Conservation (phyloP, 2,797 vertebrate genomes). For the Carcharodon carcharias region DNA sequence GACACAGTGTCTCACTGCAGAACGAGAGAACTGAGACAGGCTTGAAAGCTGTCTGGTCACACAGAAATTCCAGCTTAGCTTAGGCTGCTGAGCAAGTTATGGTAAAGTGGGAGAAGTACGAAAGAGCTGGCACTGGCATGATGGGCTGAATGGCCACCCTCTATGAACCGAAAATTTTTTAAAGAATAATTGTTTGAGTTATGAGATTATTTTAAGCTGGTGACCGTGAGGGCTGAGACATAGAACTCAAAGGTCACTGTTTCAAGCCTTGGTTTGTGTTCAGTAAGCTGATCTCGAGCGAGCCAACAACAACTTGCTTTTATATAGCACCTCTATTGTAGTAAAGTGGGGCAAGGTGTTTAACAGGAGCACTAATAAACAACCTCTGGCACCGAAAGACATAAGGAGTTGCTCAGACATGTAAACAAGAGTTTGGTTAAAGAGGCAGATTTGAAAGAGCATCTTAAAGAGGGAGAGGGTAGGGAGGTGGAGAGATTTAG, state of each 20-base stretch:
- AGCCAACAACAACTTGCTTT: not conserved
- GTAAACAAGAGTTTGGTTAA: too few species aligned
- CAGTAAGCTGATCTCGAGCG: not conserved
- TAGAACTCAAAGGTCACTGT: not conserved
- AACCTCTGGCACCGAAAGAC: too few species aligned
- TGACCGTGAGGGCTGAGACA: not conserved
- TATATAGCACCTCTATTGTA: not conserved
- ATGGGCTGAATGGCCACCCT: not conserved
- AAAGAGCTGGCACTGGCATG: not conserved
- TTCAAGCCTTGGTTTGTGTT: not conserved
- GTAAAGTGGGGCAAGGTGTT: not conserved
- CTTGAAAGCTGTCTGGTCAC: not conserved
- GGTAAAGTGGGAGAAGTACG: not conserved
- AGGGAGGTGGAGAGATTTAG: too few species aligned
- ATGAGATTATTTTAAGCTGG: not conserved
- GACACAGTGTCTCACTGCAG: not conserved
- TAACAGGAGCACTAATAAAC: not conserved
- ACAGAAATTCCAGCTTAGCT: not conserved
- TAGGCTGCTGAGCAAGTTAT: not conserved
- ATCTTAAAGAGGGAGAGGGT: too few species aligned
- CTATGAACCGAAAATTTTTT: not conserved
- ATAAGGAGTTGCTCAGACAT: too few species aligned
- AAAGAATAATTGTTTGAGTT: not conserved
- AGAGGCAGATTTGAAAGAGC: too few species aligned
- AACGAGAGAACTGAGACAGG: not conserved